phyloP scores from a whole-genome alignment of 2,113 vertebrate species.

The Naja naja region DNA sequence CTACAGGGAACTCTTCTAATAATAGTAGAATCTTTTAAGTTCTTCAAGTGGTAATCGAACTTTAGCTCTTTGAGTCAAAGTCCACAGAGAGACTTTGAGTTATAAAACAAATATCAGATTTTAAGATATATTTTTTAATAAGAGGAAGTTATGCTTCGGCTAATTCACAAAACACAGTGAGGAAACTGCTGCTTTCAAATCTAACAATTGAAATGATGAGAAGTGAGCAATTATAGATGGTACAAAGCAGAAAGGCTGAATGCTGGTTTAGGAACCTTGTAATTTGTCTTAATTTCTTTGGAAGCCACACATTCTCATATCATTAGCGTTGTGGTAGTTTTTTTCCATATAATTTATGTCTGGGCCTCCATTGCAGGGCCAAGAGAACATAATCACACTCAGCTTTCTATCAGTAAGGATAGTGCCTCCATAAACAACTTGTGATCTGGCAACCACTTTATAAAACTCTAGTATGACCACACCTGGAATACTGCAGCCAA shows the following conservation, averaged over 20 bases:
- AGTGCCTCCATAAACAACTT: not conserved
- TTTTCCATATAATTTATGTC: not conserved
- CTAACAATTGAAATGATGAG: not conserved
- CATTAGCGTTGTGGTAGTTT: not conserved
- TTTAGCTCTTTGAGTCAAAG: not conserved
- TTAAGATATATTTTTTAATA: not conserved
- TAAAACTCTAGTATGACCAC: no score
- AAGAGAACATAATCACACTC: not conserved
- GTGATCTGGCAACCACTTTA: no score
- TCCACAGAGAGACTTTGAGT: not conserved
- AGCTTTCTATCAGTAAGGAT: not conserved
- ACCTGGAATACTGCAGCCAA: no score
- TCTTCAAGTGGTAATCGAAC: constrained; percentile 4
- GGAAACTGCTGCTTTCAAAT: not conserved
- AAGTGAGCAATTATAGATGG: not conserved
- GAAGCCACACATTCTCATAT: not conserved
- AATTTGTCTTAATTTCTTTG: not conserved
- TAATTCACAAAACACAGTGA: constrained; percentile 34
- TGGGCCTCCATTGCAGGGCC: not conserved
- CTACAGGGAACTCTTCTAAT: constrained; percentile 10
- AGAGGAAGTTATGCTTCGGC: constrained; percentile 25
- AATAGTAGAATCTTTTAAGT: constrained; percentile 13
- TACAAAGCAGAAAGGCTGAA: not conserved
- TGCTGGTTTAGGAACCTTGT: not conserved
- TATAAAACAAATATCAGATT: constrained; percentile 38